phyloP scores from a whole-genome alignment of 2,888 invertebrate genomes.

The Phrixothrix hirtus region DNA sequence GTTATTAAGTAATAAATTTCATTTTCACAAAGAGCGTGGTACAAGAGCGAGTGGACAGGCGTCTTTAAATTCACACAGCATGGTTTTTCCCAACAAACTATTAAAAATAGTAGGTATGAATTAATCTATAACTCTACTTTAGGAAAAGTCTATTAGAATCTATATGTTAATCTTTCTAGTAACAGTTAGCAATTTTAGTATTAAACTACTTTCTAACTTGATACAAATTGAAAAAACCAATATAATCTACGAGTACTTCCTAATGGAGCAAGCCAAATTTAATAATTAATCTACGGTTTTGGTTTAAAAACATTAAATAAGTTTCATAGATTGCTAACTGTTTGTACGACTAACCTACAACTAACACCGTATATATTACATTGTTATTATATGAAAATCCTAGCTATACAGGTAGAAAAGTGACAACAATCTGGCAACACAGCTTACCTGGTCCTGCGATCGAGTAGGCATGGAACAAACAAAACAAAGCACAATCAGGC shows the following conservation, averaged over 20 bases:
- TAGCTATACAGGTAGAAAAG: constrained; percentile 15
- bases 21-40: constrained; percentile 11
- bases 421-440: constrained; percentile 32
- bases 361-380: constrained; percentile 4
- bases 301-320: neutral
- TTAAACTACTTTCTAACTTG: no score
- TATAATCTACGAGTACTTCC: no score
- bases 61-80: constrained; percentile 9
- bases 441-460: constrained; percentile 35
- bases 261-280: no score
- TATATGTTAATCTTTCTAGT: no score
- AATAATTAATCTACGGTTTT: no score
- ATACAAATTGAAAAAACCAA: no score
- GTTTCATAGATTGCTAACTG: constrained; percentile 9
- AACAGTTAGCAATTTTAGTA: constrained; percentile 6
- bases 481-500: constrained; percentile 55
- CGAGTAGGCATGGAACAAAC: constrained; percentile 53
- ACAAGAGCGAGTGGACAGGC: constrained; percentile 14
- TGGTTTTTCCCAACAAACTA: constrained; percentile 4
- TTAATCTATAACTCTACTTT: no score
- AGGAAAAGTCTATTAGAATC: no score
- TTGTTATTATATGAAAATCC: constrained; percentile 5
- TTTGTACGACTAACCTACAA: constrained; percentile 24
- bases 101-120: no score
- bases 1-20: no score